Evolutionary conservation across 2,113 vertebrate genomes (phyloP).

Genomic region (Eptatretus burgeri): DNA sequence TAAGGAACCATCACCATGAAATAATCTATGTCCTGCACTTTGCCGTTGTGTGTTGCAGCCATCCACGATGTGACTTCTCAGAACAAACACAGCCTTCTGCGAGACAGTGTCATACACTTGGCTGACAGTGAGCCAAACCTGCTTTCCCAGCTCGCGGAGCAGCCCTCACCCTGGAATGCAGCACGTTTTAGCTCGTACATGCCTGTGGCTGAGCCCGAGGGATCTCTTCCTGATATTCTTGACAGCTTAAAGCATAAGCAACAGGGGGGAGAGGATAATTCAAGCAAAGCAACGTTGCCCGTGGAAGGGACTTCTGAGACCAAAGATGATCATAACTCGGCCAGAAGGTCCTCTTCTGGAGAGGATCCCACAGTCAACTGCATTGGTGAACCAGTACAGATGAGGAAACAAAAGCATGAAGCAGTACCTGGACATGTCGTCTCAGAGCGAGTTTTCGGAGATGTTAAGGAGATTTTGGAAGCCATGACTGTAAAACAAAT

Average conservation of each 20-base stretch:
- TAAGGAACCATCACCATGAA: too few relatives aligned
- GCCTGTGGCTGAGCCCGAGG: not conserved
- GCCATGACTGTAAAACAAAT: not conserved
- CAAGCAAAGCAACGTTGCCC: not conserved
- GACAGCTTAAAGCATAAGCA: not conserved
- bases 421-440: too few relatives aligned
- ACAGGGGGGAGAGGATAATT: not conserved
- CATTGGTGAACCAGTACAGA: too few relatives aligned
- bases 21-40: too few relatives aligned
- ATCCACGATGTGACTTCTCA: not conserved
- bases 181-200: not conserved
- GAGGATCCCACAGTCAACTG: too few relatives aligned
- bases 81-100: slow-evolving; percentile 1
- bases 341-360: too few relatives aligned
- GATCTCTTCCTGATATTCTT: not conserved
- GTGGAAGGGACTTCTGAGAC: too few relatives aligned
- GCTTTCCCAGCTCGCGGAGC: not conserved
- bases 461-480: not conserved
- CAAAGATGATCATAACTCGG: too few relatives aligned
- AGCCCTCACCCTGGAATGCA: slow-evolving; percentile 1
- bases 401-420: too few relatives aligned
- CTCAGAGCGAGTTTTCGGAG: not conserved
- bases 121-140: slow-evolving; percentile 5
- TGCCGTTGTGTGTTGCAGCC: not conserved
- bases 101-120: not conserved